Conservation (phyloP, 2,888 invertebrate species). For the Sclerodermus sp. region DNA sequence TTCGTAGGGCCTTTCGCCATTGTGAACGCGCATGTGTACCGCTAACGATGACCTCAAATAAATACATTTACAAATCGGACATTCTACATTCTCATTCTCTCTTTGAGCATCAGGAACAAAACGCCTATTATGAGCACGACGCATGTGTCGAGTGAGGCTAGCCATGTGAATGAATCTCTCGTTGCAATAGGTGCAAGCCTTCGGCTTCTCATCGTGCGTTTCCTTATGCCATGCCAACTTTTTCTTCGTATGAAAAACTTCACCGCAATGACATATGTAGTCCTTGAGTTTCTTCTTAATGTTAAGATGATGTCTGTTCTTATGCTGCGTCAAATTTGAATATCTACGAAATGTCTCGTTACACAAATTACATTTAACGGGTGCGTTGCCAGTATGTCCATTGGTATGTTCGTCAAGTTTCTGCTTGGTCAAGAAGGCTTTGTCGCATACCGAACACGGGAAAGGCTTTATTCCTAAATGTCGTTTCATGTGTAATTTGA, state of each 20-base stretch:
- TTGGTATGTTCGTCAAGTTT: conserved; percentile 82
- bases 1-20: conserved; percentile 73
- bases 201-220: conserved; percentile 79
- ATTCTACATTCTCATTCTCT: conserved; percentile 71
- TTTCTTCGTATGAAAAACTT: conserved; percentile 79
- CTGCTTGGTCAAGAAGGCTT: conserved; percentile 80
- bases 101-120: conserved; percentile 68
- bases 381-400: conserved; percentile 78
- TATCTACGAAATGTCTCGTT: conserved; percentile 79
- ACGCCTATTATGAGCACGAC: conserved; percentile 76
- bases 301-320: conserved; percentile 75
- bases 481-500: conserved; percentile 77
- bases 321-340: conserved; percentile 83
- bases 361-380: conserved; percentile 79
- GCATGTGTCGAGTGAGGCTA: conserved; percentile 81
- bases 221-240: conserved; percentile 86
- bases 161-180: conserved; percentile 85
- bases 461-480: conserved; percentile 78
- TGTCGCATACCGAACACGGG: conserved; percentile 76
- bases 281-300: conserved; percentile 73
- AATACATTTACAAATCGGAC: conserved; percentile 77
- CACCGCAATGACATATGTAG: conserved; percentile 78
- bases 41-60: conserved; percentile 79
- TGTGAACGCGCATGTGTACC: conserved; percentile 77
- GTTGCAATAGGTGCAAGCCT: conserved; percentile 81